Base-by-base conservation (phyloP, 64 coral and sea anemone genomes). In the Astreopora myriophthalma region DNA sequence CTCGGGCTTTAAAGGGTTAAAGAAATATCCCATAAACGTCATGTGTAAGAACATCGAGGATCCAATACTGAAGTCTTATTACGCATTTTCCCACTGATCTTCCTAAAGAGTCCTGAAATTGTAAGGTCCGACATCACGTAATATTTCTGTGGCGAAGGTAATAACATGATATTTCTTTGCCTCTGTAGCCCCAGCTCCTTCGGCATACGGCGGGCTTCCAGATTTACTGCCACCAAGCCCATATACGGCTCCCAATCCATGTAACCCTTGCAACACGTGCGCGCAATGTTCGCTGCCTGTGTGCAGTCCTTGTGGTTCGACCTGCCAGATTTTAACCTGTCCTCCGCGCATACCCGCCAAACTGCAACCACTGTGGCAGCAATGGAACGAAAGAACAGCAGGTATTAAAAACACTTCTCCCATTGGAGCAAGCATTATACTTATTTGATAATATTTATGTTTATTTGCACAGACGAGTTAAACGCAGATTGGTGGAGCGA, bases 341-440 rank as follows among this genome's bases (percentile, higher is more conserved):
- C 52, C 79, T 22, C 84, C 94, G 13, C 80, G 69, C 12, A 57
- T 96, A 16, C 95, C 95, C 19, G 85, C 86, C 5, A 37, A 88
- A 34, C 72, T 96, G 30, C 74, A 87, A 34, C 94, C 94, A 32
- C 69, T 96, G 8, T 96, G 94, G 94, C 64, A 96, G 35, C 65
- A 86, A 39, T 96, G 85, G 76, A 92, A 96, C 31, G 94, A 89
- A 74, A 96, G 88, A 23, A 96, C 94, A 27, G 94, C 94, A 85
- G 90, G 94, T 96, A 95, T 66, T 12, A 13, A 14, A 55, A 10
- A 55, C 3, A 16, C 49, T 3, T 0, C 17, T 14, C 40, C 40
- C 11, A 3, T 46, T 46, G 40, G 40, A 46, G n/a, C n/a, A n/a
- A n/a, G n/a, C n/a, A n/a, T n/a, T n/a, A n/a, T n/a, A n/a, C n/a